A percentile compares a stretch with the other conserved stretches of the same genome.
Conservation (phyloP, 2,113 vertebrate genomes). For the Nycticryphes semicollaris region DNA sequence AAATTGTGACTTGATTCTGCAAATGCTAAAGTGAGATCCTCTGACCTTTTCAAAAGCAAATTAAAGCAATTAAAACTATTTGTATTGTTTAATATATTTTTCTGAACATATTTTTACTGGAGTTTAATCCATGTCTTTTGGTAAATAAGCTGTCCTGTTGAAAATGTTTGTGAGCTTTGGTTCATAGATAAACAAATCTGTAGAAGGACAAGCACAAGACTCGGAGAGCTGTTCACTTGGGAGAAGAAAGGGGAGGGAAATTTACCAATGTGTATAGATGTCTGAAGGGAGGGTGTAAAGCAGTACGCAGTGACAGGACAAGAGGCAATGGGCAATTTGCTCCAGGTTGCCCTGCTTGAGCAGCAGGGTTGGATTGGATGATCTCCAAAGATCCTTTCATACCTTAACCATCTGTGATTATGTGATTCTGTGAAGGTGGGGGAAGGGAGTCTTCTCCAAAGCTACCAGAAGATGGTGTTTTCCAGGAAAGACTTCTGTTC, state of each 20-base stretch:
- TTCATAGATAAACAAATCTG: not conserved
- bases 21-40: not conserved
- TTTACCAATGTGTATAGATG: not conserved
- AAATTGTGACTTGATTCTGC: not conserved
- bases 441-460: not conserved
- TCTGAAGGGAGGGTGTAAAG: not conserved
- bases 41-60: not conserved
- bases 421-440: not conserved
- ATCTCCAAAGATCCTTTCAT: not conserved
- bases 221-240: not conserved
- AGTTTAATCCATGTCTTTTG: not conserved
- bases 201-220: not conserved
- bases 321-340: not conserved
- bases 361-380: fast-evolving
- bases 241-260: not conserved
- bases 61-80: not conserved
- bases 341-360: not conserved
- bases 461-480: not conserved
- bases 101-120: not conserved
- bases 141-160: not conserved
- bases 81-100: not conserved
- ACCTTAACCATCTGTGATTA: not conserved
- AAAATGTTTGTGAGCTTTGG: not conserved
- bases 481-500: not conserved
- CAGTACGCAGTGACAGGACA: not conserved